Evolutionary conservation across 2,888 invertebrate genomes (phyloP).

Genomic region (Tiphia femorata): DNA sequence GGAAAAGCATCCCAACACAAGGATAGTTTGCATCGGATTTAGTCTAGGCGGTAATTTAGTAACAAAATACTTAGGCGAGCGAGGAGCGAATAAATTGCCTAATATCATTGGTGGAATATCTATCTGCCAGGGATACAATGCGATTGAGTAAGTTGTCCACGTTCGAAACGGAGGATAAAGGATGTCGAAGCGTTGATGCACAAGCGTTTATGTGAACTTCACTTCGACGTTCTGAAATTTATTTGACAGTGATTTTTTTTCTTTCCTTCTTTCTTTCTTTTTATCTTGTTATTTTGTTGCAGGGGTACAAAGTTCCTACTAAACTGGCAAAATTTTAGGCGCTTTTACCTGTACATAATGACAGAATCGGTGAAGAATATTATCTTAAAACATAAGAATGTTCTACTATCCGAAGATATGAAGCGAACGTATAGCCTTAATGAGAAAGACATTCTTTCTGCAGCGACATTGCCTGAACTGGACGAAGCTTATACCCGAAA

Average conservation of each 20-base stretch:
- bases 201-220: background rate
- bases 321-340: constrained; percentile 90
- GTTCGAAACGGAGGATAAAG: background rate
- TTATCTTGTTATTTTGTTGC: constrained; percentile 18
- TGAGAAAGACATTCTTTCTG: constrained; percentile 86
- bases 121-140: constrained; percentile 95
- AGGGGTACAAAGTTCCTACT: constrained; percentile 86
- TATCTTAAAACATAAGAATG: constrained; percentile 85
- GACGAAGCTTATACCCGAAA: constrained; percentile 89
- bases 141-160: constrained; percentile 81
- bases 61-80: constrained; percentile 92
- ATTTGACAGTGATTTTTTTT: background rate
- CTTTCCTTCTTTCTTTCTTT: background rate
- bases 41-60: constrained; percentile 94
- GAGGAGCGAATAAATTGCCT: constrained; percentile 73
- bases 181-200: background rate
- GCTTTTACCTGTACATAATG: constrained; percentile 92
- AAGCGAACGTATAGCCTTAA: constrained; percentile 78
- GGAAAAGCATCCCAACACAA: constrained; percentile 81
- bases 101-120: constrained; percentile 91
- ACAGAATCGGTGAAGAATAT: constrained; percentile 92
- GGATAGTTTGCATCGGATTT: constrained; percentile 89
- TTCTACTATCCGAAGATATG: constrained; percentile 81
- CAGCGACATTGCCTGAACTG: constrained; percentile 88
- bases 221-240: background rate